Evolutionary conservation across 2,113 vertebrate species (phyloP), one percentile per base, ranked within the genome.

Genomic region (Neodon shergylaensis): DNA sequence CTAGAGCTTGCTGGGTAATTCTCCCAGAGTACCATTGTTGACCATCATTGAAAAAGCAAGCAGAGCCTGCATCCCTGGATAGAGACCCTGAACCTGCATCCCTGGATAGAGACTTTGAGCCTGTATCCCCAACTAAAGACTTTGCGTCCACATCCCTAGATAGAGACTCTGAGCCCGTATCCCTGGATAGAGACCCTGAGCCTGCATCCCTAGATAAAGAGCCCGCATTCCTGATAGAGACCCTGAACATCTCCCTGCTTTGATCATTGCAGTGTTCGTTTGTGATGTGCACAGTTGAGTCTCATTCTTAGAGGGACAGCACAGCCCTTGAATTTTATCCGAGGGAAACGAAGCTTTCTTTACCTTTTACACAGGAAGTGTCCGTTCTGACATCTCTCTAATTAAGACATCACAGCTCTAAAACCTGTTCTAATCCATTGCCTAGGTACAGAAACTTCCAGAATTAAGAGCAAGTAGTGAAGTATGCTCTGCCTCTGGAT

Each of bases 181-280:
- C 54, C 54, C 54, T 58, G 2, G 52, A 52, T 14, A 54, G 16
- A 54, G 54, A 54, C 52, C 52, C 54, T 58, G 54, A 52, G 52
- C 52, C 3, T 4, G 3, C 14, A 54, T 54, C 52, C 52, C 52
- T 54, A 17, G 52, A 54, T 19, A 54, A 4, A 54, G 54, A 58
- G 58, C 19, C 58, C 6, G 6, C 58, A 58, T 58, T 58, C 58
- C 58, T 58, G 19, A 14, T 58, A 58, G 58, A 58, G 6, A 58
- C 6, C 58, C 58, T 58, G 58, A 13, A 44, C 97, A 70, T 65
- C 96, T 92, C 72, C 8, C 33, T 86, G 52, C 72, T 91, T 87
- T 89, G 96, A 84, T 97, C 90, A 95, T 85, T 93, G 47, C 12
- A 0, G 1, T 76, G 33, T 72, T 97, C 82, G 85, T n/a, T 93